Evolutionary conservation across 64 coral and sea anemone genomes (phyloP), one percentile per base, ranked within the genome.

Genomic region (Actinia equina): DNA sequence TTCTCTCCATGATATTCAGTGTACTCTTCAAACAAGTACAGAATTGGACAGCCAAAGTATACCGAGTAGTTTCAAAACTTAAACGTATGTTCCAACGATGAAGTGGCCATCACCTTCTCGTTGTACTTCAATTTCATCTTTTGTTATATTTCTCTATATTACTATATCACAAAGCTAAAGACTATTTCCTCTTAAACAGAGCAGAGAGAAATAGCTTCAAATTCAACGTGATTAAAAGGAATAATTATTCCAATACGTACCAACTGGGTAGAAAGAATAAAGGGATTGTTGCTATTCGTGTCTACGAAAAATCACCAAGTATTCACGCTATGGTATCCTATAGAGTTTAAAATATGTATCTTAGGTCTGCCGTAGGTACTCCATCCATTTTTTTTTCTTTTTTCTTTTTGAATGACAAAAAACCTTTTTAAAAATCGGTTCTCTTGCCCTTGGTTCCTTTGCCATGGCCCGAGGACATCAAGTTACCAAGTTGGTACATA

Each of bases 1-100:
- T 74, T 74, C 55, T 57, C 15, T 74, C 25, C 27, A 30, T 74
- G 69, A 37, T 42, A 74, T 74, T 41, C 26, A 41, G 23, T 74
- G 69, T 74, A 74, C 69, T 74, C 25, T 74, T 74, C 26, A 74
- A 74, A 74, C 25, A 74, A 74, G 69, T 74, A 74, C 69, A 30
- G 63, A 69, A 74, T 74, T 74, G 7, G 69, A 74, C n/a, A 74
- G 69, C 69, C 69, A 25, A 74, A 27, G 69, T 74, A 74, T 41
- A 26, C 69, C 26, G 37, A 74, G 6, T 74, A 37, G 69, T 30
- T 74, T 41, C 26, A 74, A 74, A 74, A 74, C 69, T 30, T 74
- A 41, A 11, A 27, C 9, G 23, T 30, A 26, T 74, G 25, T 74
- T 74, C 26, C 26, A 74, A 74, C 69, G 69, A 74, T 41, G 69